Percentiles rank a stretch among this genome's conserved stretches.
phyloP scores from a whole-genome alignment of 2,888 invertebrate species.

The Cheiracanthium punctorium region DNA sequence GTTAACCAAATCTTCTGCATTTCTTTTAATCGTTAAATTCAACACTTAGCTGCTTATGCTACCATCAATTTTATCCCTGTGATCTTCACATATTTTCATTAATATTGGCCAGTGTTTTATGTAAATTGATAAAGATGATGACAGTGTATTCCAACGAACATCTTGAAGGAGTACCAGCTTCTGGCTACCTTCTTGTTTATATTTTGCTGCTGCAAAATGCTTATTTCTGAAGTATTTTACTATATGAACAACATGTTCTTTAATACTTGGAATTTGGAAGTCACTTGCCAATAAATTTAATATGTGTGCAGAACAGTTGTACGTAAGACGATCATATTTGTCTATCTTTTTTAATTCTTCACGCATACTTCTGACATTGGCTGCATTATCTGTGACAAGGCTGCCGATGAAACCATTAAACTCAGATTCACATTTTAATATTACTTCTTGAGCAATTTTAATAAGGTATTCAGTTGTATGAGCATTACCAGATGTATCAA shows the following conservation, averaged over 20 bases:
- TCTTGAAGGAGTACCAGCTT: no score
- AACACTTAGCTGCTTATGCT: not conserved
- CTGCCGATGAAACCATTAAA: not conserved
- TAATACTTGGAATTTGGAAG: no score
- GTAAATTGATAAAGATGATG: no score
- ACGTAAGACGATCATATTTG: not conserved
- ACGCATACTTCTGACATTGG: not conserved
- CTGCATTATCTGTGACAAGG: conserved; percentile 3
- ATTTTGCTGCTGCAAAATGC: no score
- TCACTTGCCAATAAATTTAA: conserved; percentile 2
- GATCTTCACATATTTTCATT: not conserved
- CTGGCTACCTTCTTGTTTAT: no score
- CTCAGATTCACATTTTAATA: conserved; percentile 6
- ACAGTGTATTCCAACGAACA: no score
- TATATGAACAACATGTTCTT: no score
- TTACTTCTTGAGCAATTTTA: not conserved
- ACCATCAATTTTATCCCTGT: no score
- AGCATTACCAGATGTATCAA: no score
- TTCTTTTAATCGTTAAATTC: conserved; percentile 14
- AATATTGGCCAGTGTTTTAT: no score
- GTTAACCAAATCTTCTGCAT: conserved; percentile 13
- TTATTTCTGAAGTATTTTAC: no score
- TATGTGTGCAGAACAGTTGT: not conserved
- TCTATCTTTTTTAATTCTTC: no score
- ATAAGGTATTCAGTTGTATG: not conserved